Evolutionary conservation across 2,113 vertebrate genomes (phyloP), one percentile per base, ranked within the genome.

Genomic region (Scophthalmus maximus): DNA sequence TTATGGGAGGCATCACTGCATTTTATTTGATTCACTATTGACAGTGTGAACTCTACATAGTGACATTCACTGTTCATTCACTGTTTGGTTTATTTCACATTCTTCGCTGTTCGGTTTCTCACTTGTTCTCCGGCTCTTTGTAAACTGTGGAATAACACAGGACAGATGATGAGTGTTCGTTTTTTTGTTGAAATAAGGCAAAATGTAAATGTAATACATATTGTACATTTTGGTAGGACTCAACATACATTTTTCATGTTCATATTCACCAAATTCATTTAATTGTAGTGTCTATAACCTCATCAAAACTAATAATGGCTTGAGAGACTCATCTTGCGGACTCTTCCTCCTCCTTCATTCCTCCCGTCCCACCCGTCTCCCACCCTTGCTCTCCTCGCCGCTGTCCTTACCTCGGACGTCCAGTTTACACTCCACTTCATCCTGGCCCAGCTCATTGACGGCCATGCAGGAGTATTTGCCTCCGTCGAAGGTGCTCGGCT

Each of bases 381-480:
- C 36, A 6, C 14, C 36, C 36, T 6, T 11, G 34, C 15, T 8
- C 15, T 46, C 27, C 10, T 34, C 10, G n/a, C 30, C 20, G 18
- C 26, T 42, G 17, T 63, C 40, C 81, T 64, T 60, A 96, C 95
- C 83, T 93, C 88, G 85, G 80, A 96, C 79, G 0, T 95, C 82
- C 87, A 97, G 74, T 71, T 80, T 95, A 86, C 96, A 97, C 79
- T 95, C 95, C 18, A 94, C 94, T 44, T 94, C 89, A 0, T 93
- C 95, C 77, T 94, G 55, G 2, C 95, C 95, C 76, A 96, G 90
- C 4, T 95, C 93, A 0, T 96, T 96, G 74, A 94, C 59, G 0
- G 95, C 95, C 63, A 81, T 83, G 87, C 96, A 97, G 52, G 90
- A 74, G 87, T 96, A 97, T 34, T 92, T 95, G 3, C 95, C 96